Conservation (phyloP, 1,140 invertebrate species). For the Ephestia elutella region DNA sequence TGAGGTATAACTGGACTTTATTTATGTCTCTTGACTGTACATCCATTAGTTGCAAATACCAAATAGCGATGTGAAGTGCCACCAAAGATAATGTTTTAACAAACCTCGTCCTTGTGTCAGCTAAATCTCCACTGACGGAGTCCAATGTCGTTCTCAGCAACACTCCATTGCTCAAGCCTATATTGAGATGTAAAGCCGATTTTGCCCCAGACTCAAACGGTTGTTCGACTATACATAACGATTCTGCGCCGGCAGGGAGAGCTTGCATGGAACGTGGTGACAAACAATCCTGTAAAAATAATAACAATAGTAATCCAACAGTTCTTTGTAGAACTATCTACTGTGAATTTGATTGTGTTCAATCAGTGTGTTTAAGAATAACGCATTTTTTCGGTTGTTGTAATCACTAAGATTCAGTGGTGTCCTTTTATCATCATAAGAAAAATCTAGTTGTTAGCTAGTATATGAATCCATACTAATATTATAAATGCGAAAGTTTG, state of each 20-base stretch:
- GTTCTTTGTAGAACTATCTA: not conserved
- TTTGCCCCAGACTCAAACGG: conserved; percentile 80
- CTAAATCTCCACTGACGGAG: conserved; percentile 96
- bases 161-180: conserved; percentile 98
- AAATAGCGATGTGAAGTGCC: too few relatives aligned
- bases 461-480: too few relatives aligned
- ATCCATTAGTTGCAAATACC: too few relatives aligned
- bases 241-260: conserved; percentile 96
- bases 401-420: conserved; percentile 71
- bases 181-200: conserved; percentile 93
- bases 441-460: conserved; percentile 19
- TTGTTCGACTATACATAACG: conserved; percentile 95
- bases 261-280: conserved; percentile 96
- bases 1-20: too few relatives aligned
- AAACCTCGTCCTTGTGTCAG: conserved; percentile 93
- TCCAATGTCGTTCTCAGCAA: conserved; percentile 96
- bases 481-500: too few relatives aligned
- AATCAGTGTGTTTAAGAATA: conserved; percentile 63
- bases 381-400: conserved; percentile 67
- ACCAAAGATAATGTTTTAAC: too few relatives aligned
- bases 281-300: conserved; percentile 83
- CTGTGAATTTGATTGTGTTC: not conserved
- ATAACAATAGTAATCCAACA: not conserved
- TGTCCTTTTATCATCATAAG: conserved; percentile 73
- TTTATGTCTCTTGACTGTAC: too few relatives aligned